phyloP scores from a whole-genome alignment of 2,797 vertebrate species.

The Linurgus olivaceus region DNA sequence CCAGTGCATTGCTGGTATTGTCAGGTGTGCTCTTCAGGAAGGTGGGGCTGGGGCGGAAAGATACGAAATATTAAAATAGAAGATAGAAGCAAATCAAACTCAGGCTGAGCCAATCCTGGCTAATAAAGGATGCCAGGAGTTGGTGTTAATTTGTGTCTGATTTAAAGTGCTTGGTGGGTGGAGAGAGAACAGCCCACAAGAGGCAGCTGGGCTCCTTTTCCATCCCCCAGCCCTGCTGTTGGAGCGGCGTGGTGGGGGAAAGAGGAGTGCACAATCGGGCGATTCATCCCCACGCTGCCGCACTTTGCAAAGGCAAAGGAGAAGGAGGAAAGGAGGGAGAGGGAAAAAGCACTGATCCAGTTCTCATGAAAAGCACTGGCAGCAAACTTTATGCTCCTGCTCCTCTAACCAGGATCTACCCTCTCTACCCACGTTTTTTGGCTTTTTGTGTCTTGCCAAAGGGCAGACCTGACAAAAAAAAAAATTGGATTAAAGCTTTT shows the following conservation, averaged over 20 bases:
- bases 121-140: constrained; percentile 55
- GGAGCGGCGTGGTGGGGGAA: constrained; percentile 14
- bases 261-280: constrained; percentile 47
- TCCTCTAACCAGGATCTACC: rapidly evolving
- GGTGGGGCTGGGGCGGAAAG: background rate
- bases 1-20: background rate
- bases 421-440: rapidly evolving
- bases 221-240: constrained; percentile 69
- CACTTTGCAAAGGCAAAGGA: background rate
- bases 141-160: constrained; percentile 66
- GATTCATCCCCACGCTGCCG: constrained; percentile 41
- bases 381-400: background rate
- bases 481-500: background rate
- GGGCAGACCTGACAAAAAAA: background rate
- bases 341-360: background rate
- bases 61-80: constrained; percentile 12
- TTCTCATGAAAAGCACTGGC: background rate
- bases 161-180: constrained; percentile 68
- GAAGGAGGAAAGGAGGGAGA: background rate
- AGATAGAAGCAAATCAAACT: constrained; percentile 3
- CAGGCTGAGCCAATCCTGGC: constrained; percentile 1
- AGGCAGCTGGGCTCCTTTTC: constrained; percentile 68
- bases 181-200: constrained; percentile 68
- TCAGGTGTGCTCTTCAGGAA: background rate
- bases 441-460: background rate